These are phyloP conservation scores for Latrodectus elegans DNA, from an alignment of 2,888 invertebrate species.

Conservation along the genomic window DNA sequence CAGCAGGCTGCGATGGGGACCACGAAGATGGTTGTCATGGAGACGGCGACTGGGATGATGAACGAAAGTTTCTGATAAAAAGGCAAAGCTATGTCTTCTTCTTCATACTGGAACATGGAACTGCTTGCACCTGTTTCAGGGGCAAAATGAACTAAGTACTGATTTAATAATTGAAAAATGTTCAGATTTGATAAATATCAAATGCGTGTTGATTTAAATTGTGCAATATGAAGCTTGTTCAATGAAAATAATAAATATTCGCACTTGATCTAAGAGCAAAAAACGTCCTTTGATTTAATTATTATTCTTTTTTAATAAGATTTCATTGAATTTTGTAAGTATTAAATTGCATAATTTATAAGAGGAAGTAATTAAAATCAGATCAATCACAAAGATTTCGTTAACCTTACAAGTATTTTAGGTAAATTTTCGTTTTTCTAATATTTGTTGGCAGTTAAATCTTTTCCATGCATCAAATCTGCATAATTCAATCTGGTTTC, in stretches of 20 bases:
- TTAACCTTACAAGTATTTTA: too few species aligned
- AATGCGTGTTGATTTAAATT: neutral
- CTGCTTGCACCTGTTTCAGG: slow-evolving; percentile 36
- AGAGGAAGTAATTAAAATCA: too few species aligned
- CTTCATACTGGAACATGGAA: slow-evolving; percentile 65
- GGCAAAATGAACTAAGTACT: neutral
- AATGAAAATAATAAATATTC: neutral
- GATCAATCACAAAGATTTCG: too few species aligned
- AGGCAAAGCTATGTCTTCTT: slow-evolving; percentile 59
- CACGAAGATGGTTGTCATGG: slow-evolving; percentile 62
- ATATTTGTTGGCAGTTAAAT: too few species aligned
- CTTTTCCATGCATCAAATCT: too few species aligned
- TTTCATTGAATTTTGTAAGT: too few species aligned
- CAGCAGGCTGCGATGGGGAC: slow-evolving; percentile 65
- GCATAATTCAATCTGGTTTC: too few species aligned
- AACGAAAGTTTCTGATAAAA: slow-evolving; percentile 66
- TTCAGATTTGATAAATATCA: neutral
- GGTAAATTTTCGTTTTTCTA: too few species aligned
- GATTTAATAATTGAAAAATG: neutral
- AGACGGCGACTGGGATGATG: slow-evolving; percentile 66
- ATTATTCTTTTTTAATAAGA: too few species aligned
- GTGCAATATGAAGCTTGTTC: neutral
- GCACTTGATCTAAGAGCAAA: neutral
- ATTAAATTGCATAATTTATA: too few species aligned
- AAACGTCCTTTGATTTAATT: too few species aligned